Evolutionary conservation across 1,140 invertebrate genomes (phyloP).

Genomic region (Atopsyche davidsoni): DNA sequence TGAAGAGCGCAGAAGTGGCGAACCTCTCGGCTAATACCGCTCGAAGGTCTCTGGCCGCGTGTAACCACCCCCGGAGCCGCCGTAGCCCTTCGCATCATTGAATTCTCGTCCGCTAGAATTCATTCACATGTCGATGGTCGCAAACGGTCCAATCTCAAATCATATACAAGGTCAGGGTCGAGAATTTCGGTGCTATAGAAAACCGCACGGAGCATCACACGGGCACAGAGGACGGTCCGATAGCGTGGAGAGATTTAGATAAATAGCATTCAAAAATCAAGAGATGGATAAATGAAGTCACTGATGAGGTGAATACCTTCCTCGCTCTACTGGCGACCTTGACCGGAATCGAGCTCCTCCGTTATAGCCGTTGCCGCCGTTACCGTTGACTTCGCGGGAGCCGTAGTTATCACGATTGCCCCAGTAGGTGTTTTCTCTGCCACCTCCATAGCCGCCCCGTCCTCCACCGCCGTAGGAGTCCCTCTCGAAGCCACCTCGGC

Average conservation of each 20-base stretch:
- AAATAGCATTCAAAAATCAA: conserved; percentile 1
- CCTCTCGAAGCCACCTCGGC: conserved; percentile 24
- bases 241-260: not conserved
- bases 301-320: conserved; percentile 26
- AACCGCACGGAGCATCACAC: not conserved
- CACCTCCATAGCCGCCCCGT: conserved; percentile 8
- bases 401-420: conserved; percentile 31
- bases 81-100: conserved; percentile 23
- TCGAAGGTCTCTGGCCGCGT: conserved; percentile 25
- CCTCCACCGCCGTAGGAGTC: conserved; percentile 29
- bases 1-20: conserved; percentile 11
- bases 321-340: conserved; percentile 39
- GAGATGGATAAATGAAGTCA: conserved; percentile 12
- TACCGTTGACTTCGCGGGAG: conserved; percentile 37
- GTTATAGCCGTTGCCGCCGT: conserved; percentile 42
- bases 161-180: not conserved
- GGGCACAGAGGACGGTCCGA: not conserved
- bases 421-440: conserved; percentile 33
- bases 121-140: conserved; percentile 18
- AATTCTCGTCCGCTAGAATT: conserved; percentile 29
- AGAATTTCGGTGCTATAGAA: not conserved
- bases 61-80: conserved; percentile 25
- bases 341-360: conserved; percentile 45
- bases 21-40: conserved; percentile 19
- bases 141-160: conserved; percentile 4